Evolutionary conservation across 37 sponge, comb jelly and placozoan genomes (phyloP).

Genomic region (Oopsacas minuta): DNA sequence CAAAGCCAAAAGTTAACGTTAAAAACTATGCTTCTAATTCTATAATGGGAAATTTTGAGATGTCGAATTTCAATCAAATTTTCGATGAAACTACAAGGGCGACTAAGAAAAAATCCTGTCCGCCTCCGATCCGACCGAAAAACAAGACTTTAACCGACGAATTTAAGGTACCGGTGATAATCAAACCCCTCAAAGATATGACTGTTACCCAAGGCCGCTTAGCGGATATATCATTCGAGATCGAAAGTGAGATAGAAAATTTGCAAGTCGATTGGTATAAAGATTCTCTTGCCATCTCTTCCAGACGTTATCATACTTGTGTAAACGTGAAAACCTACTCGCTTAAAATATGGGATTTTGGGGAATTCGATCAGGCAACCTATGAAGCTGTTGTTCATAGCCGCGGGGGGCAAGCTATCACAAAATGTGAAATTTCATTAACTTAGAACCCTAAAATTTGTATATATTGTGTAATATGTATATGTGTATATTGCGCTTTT

Average conservation of each 20-base stretch:
- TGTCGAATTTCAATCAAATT: not conserved
- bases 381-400: not conserved
- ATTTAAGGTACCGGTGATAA: not conserved
- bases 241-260: not conserved
- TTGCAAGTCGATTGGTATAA: not conserved
- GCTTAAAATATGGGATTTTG: not conserved
- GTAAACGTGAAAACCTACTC: not conserved
- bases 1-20: not conserved
- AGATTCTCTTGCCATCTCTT: not conserved
- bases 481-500: no score
- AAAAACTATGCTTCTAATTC: not conserved
- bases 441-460: no score
- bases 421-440: not conserved
- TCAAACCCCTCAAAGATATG: not conserved
- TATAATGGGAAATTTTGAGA: not conserved
- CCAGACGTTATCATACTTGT: not conserved
- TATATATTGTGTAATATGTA: no score
- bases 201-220: not conserved
- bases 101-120: no score
- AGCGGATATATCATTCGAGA: not conserved
- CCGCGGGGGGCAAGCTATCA: not conserved
- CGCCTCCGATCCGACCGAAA: not conserved
- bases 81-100: not conserved
- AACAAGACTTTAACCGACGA: not conserved
- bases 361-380: not conserved